Conservation (phyloP, 2,113 vertebrate genomes). For the Oncorhynchus kisutch region DNA sequence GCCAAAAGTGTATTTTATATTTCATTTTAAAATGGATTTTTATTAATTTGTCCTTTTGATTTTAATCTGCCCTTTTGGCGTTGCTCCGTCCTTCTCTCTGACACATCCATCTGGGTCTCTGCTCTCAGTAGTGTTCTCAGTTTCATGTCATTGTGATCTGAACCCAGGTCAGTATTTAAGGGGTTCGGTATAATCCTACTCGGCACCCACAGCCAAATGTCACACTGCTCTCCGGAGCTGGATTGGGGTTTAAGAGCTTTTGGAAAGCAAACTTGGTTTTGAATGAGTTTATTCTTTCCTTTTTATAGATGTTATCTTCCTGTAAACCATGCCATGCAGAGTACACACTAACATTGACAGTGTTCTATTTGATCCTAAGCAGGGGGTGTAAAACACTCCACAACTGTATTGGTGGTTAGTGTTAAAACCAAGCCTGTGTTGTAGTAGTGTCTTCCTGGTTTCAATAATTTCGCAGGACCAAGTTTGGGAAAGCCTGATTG, state of each 20-base stretch:
- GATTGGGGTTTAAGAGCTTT: too few relatives aligned
- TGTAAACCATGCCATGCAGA: too few relatives aligned
- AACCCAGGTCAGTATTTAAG: not conserved
- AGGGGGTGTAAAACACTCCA: not conserved
- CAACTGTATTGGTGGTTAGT: not conserved
- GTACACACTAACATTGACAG: not conserved
- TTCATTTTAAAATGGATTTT: not conserved
- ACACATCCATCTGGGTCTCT: not conserved
- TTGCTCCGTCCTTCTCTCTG: not conserved
- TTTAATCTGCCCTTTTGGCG: not conserved
- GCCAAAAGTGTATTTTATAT: not conserved
- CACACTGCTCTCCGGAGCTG: too few relatives aligned
- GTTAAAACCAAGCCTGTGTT: not conserved
- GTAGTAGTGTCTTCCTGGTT: not conserved
- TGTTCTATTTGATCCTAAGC: not conserved
- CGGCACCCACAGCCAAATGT: too few relatives aligned
- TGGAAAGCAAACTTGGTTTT: too few relatives aligned
- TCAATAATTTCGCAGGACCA: not conserved
- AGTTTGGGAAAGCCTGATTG: too few relatives aligned
- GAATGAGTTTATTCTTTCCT: too few relatives aligned
- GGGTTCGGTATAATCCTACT: not conserved
- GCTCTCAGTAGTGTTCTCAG: not conserved
- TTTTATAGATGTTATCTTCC: too few relatives aligned
- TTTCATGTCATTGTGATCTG: not conserved
- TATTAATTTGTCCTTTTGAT: too few relatives aligned